Percentiles rank a stretch among this genome's conserved stretches.
These are phyloP conservation scores for Leucophenga varia DNA, from an alignment of 1,140 invertebrate genomes.

Conservation along the genomic window DNA sequence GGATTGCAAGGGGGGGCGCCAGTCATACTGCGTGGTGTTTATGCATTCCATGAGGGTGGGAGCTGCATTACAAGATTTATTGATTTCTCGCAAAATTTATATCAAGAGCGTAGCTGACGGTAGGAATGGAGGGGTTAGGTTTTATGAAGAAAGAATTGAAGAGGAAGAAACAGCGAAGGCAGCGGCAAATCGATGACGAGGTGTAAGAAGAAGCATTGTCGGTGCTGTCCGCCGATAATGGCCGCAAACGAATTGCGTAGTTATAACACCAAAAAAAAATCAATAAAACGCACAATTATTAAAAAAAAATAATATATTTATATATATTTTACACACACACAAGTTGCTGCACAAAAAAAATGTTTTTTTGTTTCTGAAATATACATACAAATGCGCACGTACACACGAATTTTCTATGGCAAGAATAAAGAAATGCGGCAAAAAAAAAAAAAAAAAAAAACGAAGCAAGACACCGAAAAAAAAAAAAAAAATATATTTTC, in stretches of 20 bases:
- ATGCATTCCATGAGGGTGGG: too few species aligned
- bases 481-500: too few species aligned
- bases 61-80: not conserved
- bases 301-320: conserved; percentile 3
- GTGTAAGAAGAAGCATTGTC: too few species aligned
- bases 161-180: not conserved
- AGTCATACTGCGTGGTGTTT: too few species aligned
- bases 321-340: conserved; percentile 4
- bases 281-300: conserved; percentile 9
- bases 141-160: too few species aligned
- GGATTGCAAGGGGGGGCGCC: too few species aligned
- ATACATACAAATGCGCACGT: conserved; percentile 12
- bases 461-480: too few species aligned
- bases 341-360: not conserved
- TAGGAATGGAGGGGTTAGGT: too few species aligned
- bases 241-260: conserved; percentile 19
- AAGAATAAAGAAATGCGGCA: not conserved
- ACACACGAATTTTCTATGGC: conserved; percentile 14
- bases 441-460: conserved; percentile 5
- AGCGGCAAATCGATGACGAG: too few species aligned
- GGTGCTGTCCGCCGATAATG: conserved; percentile 7
- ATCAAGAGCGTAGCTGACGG: too few species aligned
- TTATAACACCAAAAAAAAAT: conserved; percentile 22
- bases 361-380: conserved; percentile 13
- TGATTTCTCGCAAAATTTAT: not conserved